Evolutionary conservation across 2,797 vertebrate genomes (phyloP).

Genomic region (Intellagama lesueurii): DNA sequence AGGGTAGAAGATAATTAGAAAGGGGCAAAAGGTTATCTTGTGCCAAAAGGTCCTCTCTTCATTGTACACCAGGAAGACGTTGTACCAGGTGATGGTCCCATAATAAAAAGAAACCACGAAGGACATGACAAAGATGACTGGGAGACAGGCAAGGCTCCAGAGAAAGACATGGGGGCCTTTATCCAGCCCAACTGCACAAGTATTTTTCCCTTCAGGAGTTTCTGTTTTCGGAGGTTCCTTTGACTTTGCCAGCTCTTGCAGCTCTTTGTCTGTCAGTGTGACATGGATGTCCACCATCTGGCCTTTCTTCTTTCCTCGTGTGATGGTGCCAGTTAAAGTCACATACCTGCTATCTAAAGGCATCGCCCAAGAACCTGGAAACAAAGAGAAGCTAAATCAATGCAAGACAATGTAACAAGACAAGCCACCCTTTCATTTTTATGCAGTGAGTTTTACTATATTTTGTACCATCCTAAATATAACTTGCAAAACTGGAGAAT

Average conservation of each 20-base stretch:
- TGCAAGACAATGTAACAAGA: background rate
- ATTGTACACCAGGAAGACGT: slow-evolving; percentile 97
- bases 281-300: slow-evolving; percentile 99
- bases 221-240: slow-evolving; percentile 86
- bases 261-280: slow-evolving; percentile 92
- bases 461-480: background rate
- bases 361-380: slow-evolving; percentile 87
- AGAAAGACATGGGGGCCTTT: slow-evolving; percentile 92
- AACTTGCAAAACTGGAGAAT: background rate
- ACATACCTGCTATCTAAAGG: slow-evolving; percentile 94
- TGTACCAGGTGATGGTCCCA: slow-evolving; percentile 98
- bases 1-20: slow-evolving; percentile 96
- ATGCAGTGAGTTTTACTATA: background rate
- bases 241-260: slow-evolving; percentile 91
- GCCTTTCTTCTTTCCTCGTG: slow-evolving; percentile 97
- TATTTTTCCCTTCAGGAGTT: slow-evolving; percentile 75
- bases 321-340: slow-evolving; percentile 97
- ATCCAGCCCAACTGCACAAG: slow-evolving; percentile 84
- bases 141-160: slow-evolving; percentile 93
- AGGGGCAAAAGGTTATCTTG: slow-evolving; percentile 96
- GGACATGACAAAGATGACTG: slow-evolving; percentile 91
- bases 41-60: slow-evolving; percentile 99
- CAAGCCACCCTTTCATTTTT: slow-evolving; percentile 28
- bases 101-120: slow-evolving; percentile 98
- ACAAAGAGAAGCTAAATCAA: slow-evolving; percentile 56